Conservation (phyloP, 2,113 vertebrate genomes). For the Oxyruncus cristatus region DNA sequence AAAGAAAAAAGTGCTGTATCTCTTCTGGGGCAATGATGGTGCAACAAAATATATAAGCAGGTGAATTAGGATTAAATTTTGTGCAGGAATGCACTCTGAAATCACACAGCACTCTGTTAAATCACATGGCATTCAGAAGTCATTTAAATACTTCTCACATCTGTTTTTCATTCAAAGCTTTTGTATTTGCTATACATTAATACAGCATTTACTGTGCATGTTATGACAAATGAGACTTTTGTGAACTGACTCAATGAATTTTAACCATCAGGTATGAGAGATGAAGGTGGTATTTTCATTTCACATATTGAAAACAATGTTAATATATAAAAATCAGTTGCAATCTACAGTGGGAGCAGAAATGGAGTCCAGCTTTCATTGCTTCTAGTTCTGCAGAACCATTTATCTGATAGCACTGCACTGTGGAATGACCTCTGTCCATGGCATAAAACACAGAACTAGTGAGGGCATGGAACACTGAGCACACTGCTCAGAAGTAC, state of each 20-base stretch:
- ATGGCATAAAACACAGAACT: not conserved
- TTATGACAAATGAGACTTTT: not conserved
- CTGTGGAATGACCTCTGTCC: not conserved
- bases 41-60: not conserved
- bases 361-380: not conserved
- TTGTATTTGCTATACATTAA: not conserved
- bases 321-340: not conserved
- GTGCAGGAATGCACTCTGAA: not conserved
- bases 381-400: not conserved
- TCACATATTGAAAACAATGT: not conserved
- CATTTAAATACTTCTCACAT: not conserved
- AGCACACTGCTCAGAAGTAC: not conserved
- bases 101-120: not conserved
- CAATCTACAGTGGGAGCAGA: not conserved
- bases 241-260: not conserved
- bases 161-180: not conserved
- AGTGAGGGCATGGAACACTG: fast-evolving
- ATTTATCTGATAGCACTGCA: not conserved
- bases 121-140: not conserved
- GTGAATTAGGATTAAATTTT: not conserved
- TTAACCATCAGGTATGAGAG: not conserved
- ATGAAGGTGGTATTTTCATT: not conserved
- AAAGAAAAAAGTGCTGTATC: not conserved
- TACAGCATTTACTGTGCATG: not conserved
- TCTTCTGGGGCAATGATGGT: not conserved